Conservation (phyloP, 1,140 invertebrate genomes). For the Phymastichus coffea region DNA sequence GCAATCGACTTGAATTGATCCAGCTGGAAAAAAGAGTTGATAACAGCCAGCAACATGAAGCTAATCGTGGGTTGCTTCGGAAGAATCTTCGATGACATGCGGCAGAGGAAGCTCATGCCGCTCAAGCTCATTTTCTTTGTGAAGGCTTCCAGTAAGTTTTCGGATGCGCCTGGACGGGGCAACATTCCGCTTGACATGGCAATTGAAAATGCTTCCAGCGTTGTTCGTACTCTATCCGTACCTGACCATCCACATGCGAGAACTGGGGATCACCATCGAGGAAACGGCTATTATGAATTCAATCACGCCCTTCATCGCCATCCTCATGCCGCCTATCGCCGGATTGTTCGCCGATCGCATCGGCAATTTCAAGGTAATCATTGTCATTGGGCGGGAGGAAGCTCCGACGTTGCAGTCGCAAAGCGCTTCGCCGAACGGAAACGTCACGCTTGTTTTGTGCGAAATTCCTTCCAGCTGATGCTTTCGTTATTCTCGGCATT, state of each 20-base stretch:
- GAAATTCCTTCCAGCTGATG: too few species aligned
- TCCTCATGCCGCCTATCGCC: conserved; percentile 76
- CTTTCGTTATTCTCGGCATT: conserved; percentile 68
- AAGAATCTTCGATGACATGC: conserved; percentile 69
- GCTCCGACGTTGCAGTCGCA: too few species aligned
- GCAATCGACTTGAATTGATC: too few species aligned
- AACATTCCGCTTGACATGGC: too few species aligned
- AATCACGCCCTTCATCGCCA: conserved; percentile 73
- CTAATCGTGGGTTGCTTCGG: too few species aligned
- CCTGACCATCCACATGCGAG: conserved; percentile 82
- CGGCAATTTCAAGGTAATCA: conserved; percentile 79
- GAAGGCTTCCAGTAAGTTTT: conserved; percentile 72
- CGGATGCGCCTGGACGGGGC: neutral
- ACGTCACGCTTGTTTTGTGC: too few species aligned
- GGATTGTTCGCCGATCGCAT: conserved; percentile 77
- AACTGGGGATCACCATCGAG: conserved; percentile 78
- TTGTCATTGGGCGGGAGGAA: too few species aligned
- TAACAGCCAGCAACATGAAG: too few species aligned
- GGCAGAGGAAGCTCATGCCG: conserved; percentile 70
- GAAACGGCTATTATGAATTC: conserved; percentile 84
- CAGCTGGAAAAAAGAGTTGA: too few species aligned
- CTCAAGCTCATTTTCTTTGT: conserved; percentile 76
- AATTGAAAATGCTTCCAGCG: conserved; percentile 51
- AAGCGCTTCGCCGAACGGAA: too few species aligned
- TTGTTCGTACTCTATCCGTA: conserved; percentile 79